These are phyloP conservation scores for Agriotes lineatus DNA, from an alignment of 2,888 invertebrate genomes.

Conservation along the genomic window DNA sequence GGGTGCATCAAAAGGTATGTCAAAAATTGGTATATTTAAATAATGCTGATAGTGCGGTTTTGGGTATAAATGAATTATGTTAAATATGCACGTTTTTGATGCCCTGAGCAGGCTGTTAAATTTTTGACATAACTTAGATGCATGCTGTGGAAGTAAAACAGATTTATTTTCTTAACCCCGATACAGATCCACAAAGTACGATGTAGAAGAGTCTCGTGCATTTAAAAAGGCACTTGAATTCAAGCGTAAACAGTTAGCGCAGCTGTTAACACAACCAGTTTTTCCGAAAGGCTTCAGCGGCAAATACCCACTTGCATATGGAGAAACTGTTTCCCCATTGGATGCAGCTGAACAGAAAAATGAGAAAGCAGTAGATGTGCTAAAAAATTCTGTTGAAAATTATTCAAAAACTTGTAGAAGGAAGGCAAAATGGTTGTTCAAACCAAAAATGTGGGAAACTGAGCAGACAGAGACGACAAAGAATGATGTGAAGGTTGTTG, in stretches of 20 bases:
- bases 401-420: slow-evolving; percentile 46
- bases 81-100: too few relatives aligned
- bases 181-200: slow-evolving; percentile 51
- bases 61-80: too few relatives aligned
- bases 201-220: slow-evolving; percentile 52
- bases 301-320: slow-evolving; percentile 68
- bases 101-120: too few relatives aligned
- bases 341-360: slow-evolving; percentile 54
- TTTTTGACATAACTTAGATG: too few relatives aligned
- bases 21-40: too few relatives aligned
- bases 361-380: slow-evolving; percentile 69
- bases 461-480: not conserved
- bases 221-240: slow-evolving; percentile 65
- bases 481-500: not conserved
- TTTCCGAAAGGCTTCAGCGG: slow-evolving; percentile 79
- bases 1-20: too few relatives aligned
- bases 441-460: slow-evolving; percentile 47
- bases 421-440: slow-evolving; percentile 55
- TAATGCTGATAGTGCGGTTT: too few relatives aligned
- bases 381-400: slow-evolving; percentile 67
- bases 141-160: too few relatives aligned
- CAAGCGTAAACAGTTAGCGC: slow-evolving; percentile 68
- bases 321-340: slow-evolving; percentile 48
- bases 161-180: not conserved
- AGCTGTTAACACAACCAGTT: slow-evolving; percentile 71